Percentiles rank a stretch among this genome's conserved stretches.
Evolutionary conservation across 2,888 invertebrate genomes (phyloP).

Genomic region (Apodemia duryi): DNA sequence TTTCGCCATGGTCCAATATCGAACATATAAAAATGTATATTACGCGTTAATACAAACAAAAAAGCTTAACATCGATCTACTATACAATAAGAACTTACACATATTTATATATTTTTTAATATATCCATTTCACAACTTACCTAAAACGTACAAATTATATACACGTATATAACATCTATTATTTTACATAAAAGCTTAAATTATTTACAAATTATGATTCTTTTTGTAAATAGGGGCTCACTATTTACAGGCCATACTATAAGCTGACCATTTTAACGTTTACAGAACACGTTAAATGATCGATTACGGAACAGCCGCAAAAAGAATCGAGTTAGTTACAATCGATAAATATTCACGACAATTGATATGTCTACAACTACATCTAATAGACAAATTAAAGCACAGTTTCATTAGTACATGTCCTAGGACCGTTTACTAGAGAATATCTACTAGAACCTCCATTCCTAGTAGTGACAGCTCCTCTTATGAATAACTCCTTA

Average conservation of each 20-base stretch:
- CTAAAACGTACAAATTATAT: constrained; percentile 10
- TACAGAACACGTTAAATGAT: constrained; percentile 38
- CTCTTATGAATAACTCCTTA: constrained; percentile 87
- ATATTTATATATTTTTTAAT: not conserved
- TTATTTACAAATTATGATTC: constrained; percentile 39
- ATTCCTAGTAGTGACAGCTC: constrained; percentile 80
- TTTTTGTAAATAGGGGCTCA: constrained; percentile 72
- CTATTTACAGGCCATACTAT: constrained; percentile 54
- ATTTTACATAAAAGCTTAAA: constrained; percentile 12
- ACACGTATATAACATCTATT: not conserved
- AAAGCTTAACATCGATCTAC: constrained; percentile 6
- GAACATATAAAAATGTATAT: constrained; percentile 28
- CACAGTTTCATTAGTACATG: constrained; percentile 91
- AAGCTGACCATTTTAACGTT: constrained; percentile 44
- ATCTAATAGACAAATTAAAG: constrained; percentile 61
- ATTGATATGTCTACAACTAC: constrained; percentile 43
- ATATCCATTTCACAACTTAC: constrained; percentile 1
- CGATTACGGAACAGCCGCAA: constrained; percentile 49
- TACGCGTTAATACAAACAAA: constrained; percentile 9
- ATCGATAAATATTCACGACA: constrained; percentile 14
- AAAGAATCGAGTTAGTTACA: constrained; percentile 46
- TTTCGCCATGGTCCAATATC: constrained; percentile 33
- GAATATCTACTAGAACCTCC: constrained; percentile 88
- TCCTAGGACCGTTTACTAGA: constrained; percentile 88
- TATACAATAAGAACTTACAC: not conserved